Evolutionary conservation across 2,888 invertebrate genomes (phyloP).

Genomic region (Tricholauxania praeusta): DNA sequence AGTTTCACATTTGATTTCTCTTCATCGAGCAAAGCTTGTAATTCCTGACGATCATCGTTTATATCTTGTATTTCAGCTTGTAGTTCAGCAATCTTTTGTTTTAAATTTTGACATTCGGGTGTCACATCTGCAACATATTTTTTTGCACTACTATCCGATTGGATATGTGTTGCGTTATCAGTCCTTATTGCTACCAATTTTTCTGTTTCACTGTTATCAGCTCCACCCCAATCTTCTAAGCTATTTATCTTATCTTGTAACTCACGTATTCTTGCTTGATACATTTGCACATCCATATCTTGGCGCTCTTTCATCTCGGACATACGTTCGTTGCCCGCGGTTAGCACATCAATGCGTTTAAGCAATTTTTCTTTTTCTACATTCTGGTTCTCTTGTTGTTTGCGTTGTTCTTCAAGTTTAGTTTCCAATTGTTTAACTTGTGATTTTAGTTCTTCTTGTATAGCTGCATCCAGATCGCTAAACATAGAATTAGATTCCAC

Average conservation of each 20-base stretch:
- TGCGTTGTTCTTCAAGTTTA: slow-evolving; percentile 72
- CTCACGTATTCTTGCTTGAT: slow-evolving; percentile 79
- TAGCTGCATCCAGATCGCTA: slow-evolving; percentile 79
- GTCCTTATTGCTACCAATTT: background rate
- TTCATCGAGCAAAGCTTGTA: slow-evolving; percentile 72
- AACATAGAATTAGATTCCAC: slow-evolving; percentile 53
- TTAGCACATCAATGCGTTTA: slow-evolving; percentile 80
- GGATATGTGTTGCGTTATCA: background rate
- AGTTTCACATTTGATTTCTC: slow-evolving; percentile 65
- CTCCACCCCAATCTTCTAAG: slow-evolving; percentile 69
- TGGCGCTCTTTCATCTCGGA: slow-evolving; percentile 85
- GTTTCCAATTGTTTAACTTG: slow-evolving; percentile 78
- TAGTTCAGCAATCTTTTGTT: slow-evolving; percentile 68
- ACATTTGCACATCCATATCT: slow-evolving; percentile 80
- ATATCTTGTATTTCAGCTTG: slow-evolving; percentile 72
- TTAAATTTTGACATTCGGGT: slow-evolving; percentile 33
- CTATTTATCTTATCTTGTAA: slow-evolving; percentile 75
- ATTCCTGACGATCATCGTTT: slow-evolving; percentile 74
- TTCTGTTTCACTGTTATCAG: background rate
- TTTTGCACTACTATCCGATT: slow-evolving; percentile 7
- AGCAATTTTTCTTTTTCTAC: slow-evolving; percentile 77
- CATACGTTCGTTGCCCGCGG: slow-evolving; percentile 81
- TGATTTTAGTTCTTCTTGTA: slow-evolving; percentile 82
- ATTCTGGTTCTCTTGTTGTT: slow-evolving; percentile 73
- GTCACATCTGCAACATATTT: background rate